Evolutionary conservation across 2,797 vertebrate species (phyloP), one percentile per base, ranked within the genome.

Genomic region (Pteronotus mesoamericanus): DNA sequence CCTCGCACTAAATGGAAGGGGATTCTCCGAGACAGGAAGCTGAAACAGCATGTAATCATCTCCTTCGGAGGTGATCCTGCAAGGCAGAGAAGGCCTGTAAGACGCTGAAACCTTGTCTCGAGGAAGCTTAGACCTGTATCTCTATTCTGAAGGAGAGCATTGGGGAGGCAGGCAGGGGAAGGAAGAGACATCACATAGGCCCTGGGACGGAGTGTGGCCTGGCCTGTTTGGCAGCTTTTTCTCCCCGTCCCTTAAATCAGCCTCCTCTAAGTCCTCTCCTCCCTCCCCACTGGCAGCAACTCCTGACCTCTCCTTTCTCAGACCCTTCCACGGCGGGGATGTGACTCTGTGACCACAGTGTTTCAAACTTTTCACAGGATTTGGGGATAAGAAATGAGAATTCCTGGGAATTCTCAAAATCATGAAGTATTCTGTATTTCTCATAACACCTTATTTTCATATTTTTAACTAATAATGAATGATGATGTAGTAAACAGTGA

Each of bases 31-130:
- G 19, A 0, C 5, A 0, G 0, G 4, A n/a, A 46, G 14, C 22
- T 0, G 2, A n/a, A 8, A 66, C 83, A 74, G 83, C 88, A 86
- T 18, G 0, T 0, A n/a, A 2, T 19, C 29, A 0, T 0, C 19
- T 0, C 4, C 4, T 6, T 22, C 32, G 59, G 8, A 69, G 2
- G 4, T 71, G 10, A 12, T 61, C 6, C 82, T 94, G 44, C 29
- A 86, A 86, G 18, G n/a, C 32, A 39, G 46, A 11, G 34, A 75
- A 6, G 6, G 6, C 8, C 29, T 51, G 19, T 32, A 34, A 64
- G 66, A 37, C 9, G 34, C 61, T 22, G 34, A n/a, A n/a, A 10
- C 1, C 61, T 72, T 90, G 29, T 64, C 53, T 68, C 19, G 34
- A 5, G 29, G 66, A 24, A 32, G 46, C 19, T 8, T 39, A 79